These are phyloP conservation scores for Exephanes ischioxanthus DNA, from an alignment of 2,888 invertebrate species.

Conservation along the genomic window DNA sequence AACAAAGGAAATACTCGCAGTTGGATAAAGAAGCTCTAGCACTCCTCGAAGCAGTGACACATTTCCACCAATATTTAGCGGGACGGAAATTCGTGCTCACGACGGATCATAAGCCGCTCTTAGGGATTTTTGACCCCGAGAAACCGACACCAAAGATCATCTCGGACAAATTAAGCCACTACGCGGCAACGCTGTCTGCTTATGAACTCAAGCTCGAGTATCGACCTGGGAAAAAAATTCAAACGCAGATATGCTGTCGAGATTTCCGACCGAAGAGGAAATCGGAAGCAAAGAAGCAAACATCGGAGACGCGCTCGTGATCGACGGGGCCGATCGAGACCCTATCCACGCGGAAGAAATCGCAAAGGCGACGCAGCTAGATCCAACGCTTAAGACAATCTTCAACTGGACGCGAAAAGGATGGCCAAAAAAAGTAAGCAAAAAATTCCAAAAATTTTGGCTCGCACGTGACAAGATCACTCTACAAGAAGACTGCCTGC, in stretches of 20 bases:
- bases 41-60: conserved; percentile 65
- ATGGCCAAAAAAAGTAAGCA: conserved; percentile 26
- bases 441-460: conserved; percentile 6
- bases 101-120: conserved; percentile 80
- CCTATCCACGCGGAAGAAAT: too few species aligned
- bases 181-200: conserved; percentile 20
- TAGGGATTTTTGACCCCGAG: conserved; percentile 60
- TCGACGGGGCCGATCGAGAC: too few species aligned
- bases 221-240: conserved; percentile 30
- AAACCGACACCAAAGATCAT: conserved; percentile 34
- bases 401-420: conserved; percentile 48
- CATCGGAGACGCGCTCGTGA: too few species aligned
- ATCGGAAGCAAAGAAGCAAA: neutral
- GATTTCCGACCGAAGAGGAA: conserved; percentile 24
- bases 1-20: conserved; percentile 69
- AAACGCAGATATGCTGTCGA: conserved; percentile 38
- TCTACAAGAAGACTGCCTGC: conserved; percentile 14
- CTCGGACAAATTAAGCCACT: conserved; percentile 10
- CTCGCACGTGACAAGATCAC: conserved; percentile 8
- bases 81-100: conserved; percentile 72
- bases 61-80: conserved; percentile 69
- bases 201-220: conserved; percentile 32
- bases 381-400: too few species aligned
- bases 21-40: conserved; percentile 73
- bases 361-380: too few species aligned